Base-by-base conservation (phyloP, 2,797 vertebrate species). In the Anisognathus igniventris region DNA sequence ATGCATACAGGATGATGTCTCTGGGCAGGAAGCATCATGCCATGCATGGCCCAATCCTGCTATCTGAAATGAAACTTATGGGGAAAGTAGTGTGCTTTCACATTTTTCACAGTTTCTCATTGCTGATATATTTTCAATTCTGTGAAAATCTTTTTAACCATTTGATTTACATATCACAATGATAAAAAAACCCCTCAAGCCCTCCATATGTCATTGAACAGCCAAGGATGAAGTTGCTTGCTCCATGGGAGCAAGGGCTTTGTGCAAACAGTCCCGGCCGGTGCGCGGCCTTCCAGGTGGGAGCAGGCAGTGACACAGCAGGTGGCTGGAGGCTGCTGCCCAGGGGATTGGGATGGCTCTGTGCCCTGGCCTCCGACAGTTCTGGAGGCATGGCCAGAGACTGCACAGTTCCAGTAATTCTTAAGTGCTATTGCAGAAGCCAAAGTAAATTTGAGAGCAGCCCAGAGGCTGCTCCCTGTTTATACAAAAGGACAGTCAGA, bases 391-490 rank as follows among this genome's bases (percentile, higher is more conserved):
- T 68, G 70, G 86, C 76, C 56, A 40, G 76, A 62, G 56, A 53
- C 64, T 75, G 16, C n/a, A 40, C 40, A 42, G 58, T 93, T 95
- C 91, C 93, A 88, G 93, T 86, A 88, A 97, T 88, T 76, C 91
- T 75, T 94, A 94, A 90, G 76, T 91, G 73, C 79, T 78, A 39
- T 72, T 92, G 70, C 74, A 84, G 90, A 88, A 92, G 92, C 92
- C 87, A 86, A 93, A 95, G 85, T 88, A 94, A 96, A 93, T 95
- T 81, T 84, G 51, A 90, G 87, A 93, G 93, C 60, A 73, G 76
- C 91, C 87, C 67, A 83, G 62, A 86, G 87, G 92, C 79, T 91
- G 92, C 82, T 96, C 85, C 68, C 53, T 65, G 50, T 92, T 93
- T 95, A 81, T 93, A 81, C 79, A 88, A 85, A 93, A 87, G 79